Conservation (phyloP, 2,113 vertebrate genomes). For the Leptobrachium ailaonicum region DNA sequence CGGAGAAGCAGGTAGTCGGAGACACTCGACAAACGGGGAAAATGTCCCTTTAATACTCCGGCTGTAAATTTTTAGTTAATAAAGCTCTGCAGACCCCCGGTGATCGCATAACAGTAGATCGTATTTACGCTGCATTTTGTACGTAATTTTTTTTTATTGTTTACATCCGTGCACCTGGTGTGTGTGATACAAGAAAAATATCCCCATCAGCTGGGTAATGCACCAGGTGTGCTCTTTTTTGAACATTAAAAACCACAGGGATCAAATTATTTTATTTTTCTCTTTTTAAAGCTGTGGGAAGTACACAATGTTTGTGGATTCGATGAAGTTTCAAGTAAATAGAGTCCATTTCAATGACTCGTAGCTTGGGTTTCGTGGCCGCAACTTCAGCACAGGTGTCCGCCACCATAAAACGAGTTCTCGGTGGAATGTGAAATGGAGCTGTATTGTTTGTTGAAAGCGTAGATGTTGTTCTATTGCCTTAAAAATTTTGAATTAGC, state of each 20-base stretch:
- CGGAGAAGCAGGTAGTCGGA: too few species aligned
- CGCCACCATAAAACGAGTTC: neutral
- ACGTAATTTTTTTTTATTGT: conserved; percentile 16
- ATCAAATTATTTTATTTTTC: conserved; percentile 30
- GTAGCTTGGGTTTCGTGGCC: neutral
- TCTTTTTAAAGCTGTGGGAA: conserved; percentile 17
- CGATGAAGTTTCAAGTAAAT: conserved; percentile 7
- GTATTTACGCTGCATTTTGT: conserved; percentile 11
- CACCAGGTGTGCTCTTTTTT: conserved; percentile 21
- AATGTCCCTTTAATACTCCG: neutral
- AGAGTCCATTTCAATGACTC: neutral
- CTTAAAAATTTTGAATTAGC: too few species aligned
- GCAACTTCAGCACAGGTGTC: neutral
- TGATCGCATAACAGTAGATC: neutral
- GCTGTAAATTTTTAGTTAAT: neutral
- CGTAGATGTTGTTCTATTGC: too few species aligned
- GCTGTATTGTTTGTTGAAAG: too few species aligned
- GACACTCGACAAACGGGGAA: too few species aligned
- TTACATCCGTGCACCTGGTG: conserved; percentile 29
- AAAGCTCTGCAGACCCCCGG: neutral
- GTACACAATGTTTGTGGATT: neutral
- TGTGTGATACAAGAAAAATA: neutral
- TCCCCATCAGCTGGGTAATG: neutral
- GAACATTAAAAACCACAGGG: conserved; percentile 37
- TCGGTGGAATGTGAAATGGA: too few species aligned